Percentiles rank a stretch among this genome's conserved stretches.
Evolutionary conservation across 2,888 invertebrate genomes (phyloP).

Genomic region (Pseudococcus longispinus): DNA sequence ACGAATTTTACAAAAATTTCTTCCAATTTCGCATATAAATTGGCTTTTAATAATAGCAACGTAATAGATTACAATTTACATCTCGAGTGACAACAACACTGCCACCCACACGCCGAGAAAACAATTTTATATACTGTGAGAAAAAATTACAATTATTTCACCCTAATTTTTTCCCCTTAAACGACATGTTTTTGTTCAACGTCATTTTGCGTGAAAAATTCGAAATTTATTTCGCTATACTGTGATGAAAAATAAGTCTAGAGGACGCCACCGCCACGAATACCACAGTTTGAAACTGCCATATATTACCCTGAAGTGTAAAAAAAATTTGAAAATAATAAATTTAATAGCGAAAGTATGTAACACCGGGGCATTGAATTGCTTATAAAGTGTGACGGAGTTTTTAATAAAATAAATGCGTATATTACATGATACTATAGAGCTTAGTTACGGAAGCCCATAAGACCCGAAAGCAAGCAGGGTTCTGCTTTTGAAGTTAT

Average conservation of each 20-base stretch:
- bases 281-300: slow-evolving; percentile 16
- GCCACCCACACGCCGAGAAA: neutral
- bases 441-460: slow-evolving; percentile 2
- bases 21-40: neutral
- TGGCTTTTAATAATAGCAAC: neutral
- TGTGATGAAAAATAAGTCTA: neutral
- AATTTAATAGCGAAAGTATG: slow-evolving; percentile 27
- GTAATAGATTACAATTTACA: neutral
- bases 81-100: neutral
- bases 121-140: neutral
- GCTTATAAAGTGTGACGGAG: slow-evolving; percentile 23
- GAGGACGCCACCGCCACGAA: neutral
- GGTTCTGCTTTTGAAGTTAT: slow-evolving; percentile 24
- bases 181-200: neutral
- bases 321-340: slow-evolving; percentile 27
- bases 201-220: neutral
- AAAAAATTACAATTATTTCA: neutral
- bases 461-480: slow-evolving; percentile 22
- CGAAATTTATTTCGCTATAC: neutral
- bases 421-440: slow-evolving; percentile 17
- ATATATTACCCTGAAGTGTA: neutral
- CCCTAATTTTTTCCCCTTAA: neutral
- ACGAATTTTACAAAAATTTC: neutral
- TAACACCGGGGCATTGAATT: neutral
- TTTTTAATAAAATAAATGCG: slow-evolving; percentile 31